Conservation (phyloP, 2,888 invertebrate genomes). For the Drosophila peninsularis region DNA sequence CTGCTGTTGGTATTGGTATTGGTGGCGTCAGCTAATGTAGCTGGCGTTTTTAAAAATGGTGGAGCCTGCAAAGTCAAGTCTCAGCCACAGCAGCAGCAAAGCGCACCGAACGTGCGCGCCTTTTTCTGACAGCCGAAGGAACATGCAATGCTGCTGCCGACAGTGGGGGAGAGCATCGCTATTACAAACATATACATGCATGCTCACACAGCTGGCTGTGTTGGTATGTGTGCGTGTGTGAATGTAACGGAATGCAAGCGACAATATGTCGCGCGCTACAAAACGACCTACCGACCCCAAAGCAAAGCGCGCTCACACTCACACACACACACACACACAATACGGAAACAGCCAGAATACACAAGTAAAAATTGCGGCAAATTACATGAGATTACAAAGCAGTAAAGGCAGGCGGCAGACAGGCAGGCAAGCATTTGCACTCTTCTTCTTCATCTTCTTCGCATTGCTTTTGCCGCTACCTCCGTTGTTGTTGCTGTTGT, state of each 20-base stretch:
- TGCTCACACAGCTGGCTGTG: conserved; percentile 5
- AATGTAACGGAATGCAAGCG: conserved; percentile 62
- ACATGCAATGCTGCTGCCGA: conserved; percentile 24
- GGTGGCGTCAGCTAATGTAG: conserved; percentile 67
- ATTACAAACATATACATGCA: conserved; percentile 7
- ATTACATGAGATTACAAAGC: conserved; percentile 77
- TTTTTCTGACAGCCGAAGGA: conserved; percentile 57
- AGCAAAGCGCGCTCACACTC: conserved; percentile 47
- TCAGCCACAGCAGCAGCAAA: conserved; percentile 12
- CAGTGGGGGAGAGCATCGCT: conserved; percentile 33
- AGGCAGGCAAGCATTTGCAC: conserved; percentile 54
- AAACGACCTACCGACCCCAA: conserved; percentile 67
- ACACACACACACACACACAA: conserved; percentile 15
- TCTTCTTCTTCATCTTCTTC: conserved; percentile 34
- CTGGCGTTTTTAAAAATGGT: conserved; percentile 70
- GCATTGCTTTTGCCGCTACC: conserved; percentile 15
- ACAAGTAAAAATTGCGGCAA: conserved; percentile 74
- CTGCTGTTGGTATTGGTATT: conserved; percentile 64
- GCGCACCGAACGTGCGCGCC: conserved; percentile 63
- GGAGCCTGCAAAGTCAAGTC: conserved; percentile 60
- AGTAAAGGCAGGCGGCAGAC: conserved; percentile 8
- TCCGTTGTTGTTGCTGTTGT: conserved; percentile 39
- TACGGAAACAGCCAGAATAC: conserved; percentile 67
- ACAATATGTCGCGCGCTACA: conserved; percentile 60
- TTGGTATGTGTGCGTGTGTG: conserved; percentile 1